Base-by-base conservation (phyloP, 2,797 vertebrate species). In the Pangasius sanitwongsei region DNA sequence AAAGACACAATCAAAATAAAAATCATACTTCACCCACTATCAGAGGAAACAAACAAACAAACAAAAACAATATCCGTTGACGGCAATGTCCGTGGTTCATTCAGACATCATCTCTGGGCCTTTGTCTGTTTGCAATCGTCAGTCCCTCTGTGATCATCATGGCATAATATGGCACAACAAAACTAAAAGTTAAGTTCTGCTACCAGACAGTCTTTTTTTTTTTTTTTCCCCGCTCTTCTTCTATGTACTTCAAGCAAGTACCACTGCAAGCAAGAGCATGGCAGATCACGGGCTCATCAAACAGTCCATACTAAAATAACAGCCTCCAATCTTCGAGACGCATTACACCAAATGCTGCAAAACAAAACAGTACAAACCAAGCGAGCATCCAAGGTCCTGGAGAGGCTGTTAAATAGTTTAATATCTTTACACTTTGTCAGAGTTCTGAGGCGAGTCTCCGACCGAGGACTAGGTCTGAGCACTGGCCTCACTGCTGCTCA, bases 371-470 rank as follows among this genome's bases (percentile, higher is more conserved):
- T 93, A 89, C 72, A 77, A 83, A 75, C 87, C 92, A 82, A 89
- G 11, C 44, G 18, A 90, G 57, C 92, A 87, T 87, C 74, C 91
- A 90, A 91, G 93, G 89, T 93, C 82, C 92, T 92, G 92, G 75
- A 89, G 83, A 90, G 31, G 88, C 92, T 89, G 89, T 92, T 92
- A 91, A 90, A 92, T 92, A 93, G 84, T 75, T 92, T 88, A 87
- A 91, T 90, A 91, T 88, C 85, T 93, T 93, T 91, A 93, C 91
- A 93, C 69, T 91, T 90, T 86, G 87, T 89, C 77, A 89, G 92
- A 89, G 86, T 90, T 85, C 70, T 87, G 65, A 87, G 82, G 72
- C 92, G 92, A 63, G 75, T 70, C 70, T 28, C 44, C 2, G 78
- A 75, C 84, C 3, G 55, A 41, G 41, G 77, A 77, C 50, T 44